Percentiles rank a stretch among this genome's conserved stretches.
phyloP scores from a whole-genome alignment of 2,113 vertebrate species.

The Phocoena sinus region DNA sequence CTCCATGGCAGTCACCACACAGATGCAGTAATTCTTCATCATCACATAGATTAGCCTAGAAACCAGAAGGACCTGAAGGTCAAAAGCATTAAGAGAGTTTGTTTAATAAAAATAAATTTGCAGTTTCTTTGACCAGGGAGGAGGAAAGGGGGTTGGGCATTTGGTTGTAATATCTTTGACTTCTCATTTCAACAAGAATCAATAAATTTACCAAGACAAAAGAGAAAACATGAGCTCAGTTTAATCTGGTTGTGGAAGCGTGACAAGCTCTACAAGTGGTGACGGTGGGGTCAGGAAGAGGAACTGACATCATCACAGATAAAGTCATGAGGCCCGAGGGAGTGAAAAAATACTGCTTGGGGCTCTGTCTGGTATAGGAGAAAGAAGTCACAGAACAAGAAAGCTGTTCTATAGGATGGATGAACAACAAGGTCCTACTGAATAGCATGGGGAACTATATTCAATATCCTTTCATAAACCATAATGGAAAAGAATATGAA shows the following conservation, averaged over 20 bases:
- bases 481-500: too few relatives aligned
- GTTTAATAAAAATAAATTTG: background rate
- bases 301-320: background rate
- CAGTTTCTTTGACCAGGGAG: background rate
- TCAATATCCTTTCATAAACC: too few relatives aligned
- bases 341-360: background rate
- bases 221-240: background rate
- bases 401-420: background rate
- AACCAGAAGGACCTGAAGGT: background rate
- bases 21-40: conserved; percentile 19
- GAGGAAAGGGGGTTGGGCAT: background rate
- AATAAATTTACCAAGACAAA: background rate
- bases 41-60: background rate
- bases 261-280: background rate
- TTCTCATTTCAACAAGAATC: background rate
- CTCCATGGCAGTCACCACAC: conserved; percentile 22
- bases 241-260: background rate
- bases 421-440: too few relatives aligned
- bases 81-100: background rate
- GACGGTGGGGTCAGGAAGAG: background rate
- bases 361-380: background rate
- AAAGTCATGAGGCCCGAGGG: background rate
- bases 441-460: too few relatives aligned
- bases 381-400: background rate
- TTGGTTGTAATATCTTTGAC: background rate